Evolutionary conservation across 2,797 vertebrate genomes (phyloP).

Genomic region (Rhinella marina): DNA sequence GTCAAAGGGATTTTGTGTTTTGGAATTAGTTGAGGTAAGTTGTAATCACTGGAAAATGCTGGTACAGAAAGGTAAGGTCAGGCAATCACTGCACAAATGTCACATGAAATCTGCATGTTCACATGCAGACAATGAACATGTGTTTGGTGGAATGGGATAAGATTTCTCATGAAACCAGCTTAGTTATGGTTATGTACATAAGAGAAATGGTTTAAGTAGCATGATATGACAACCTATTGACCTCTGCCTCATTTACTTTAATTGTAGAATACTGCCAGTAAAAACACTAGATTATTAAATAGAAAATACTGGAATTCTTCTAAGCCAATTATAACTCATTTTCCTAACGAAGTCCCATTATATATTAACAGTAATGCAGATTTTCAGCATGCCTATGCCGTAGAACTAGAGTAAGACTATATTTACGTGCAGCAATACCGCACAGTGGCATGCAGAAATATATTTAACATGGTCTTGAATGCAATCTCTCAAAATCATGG

Average conservation of each 20-base stretch:
- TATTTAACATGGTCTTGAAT: too few species aligned
- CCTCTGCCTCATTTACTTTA: background rate
- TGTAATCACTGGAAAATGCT: constrained; percentile 52
- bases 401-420: background rate
- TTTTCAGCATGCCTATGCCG: too few species aligned
- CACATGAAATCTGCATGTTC: constrained; percentile 31
- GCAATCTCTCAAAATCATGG: too few species aligned
- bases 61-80: constrained; percentile 44
- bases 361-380: background rate
- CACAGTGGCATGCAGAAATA: too few species aligned
- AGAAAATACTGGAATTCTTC: background rate
- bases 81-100: constrained; percentile 46
- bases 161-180: constrained; percentile 20
- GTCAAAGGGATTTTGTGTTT: constrained; percentile 57
- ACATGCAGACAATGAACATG: constrained; percentile 28
- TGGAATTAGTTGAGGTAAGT: constrained; percentile 52
- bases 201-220: constrained; percentile 1
- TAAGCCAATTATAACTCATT: background rate
- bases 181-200: background rate
- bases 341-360: background rate
- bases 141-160: constrained; percentile 17
- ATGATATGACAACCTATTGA: constrained; percentile 15
- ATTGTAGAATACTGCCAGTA: background rate
- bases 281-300: background rate
- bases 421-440: too few species aligned